Conservation (phyloP, 2,797 vertebrate species). For the Propithecus deckenii region DNA sequence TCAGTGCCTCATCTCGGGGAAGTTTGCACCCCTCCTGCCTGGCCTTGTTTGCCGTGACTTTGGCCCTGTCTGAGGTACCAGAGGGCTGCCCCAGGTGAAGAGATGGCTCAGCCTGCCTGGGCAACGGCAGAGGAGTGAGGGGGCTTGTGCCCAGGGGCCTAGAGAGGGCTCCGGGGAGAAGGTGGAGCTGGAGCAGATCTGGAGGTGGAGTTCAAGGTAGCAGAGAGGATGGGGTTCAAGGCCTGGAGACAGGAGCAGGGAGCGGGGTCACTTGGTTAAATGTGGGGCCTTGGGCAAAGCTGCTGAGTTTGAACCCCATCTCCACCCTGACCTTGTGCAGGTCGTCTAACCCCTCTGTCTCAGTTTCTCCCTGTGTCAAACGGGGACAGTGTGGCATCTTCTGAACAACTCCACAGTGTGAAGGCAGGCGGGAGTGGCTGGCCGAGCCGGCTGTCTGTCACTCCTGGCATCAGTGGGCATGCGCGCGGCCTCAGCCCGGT, state of each 20-base stretch:
- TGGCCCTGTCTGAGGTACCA: neutral
- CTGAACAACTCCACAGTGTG: fast-evolving
- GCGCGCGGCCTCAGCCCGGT: neutral
- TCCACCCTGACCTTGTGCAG: fast-evolving
- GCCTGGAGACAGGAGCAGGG: fast-evolving
- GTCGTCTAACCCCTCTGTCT: neutral
- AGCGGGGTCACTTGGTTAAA: neutral
- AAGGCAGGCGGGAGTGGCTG: neutral
- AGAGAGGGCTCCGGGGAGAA: too few species aligned
- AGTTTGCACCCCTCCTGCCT: fast-evolving
- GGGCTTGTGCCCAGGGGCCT: neutral
- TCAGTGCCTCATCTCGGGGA: fast-evolving
- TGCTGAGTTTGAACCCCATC: neutral
- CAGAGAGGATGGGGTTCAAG: neutral
- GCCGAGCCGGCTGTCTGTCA: neutral
- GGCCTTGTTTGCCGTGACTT: too few species aligned
- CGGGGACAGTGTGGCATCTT: too few species aligned
- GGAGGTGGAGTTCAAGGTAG: too few species aligned
- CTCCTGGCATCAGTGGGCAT: fast-evolving
- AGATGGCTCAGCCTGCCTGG: neutral
- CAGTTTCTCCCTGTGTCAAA: neutral
- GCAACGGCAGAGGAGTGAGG: fast-evolving
- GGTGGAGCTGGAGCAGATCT: neutral
- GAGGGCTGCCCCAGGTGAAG: too few species aligned
- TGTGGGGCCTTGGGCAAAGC: fast-evolving